These are phyloP conservation scores for Epinotia brunnichana DNA, from an alignment of 2,888 invertebrate genomes.

Conservation along the genomic window DNA sequence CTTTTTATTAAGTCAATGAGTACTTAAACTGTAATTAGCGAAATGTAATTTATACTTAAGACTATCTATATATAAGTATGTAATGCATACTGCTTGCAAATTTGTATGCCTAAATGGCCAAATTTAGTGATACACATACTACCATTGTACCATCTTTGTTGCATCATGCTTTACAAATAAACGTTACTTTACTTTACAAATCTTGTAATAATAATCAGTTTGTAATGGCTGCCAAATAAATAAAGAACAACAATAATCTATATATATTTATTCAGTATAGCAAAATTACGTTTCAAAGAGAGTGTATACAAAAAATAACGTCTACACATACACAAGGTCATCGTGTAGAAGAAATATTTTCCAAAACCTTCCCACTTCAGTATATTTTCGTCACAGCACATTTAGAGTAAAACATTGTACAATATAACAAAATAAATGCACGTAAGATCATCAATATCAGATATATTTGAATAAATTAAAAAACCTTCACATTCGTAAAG, in stretches of 20 bases:
- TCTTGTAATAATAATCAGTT: no score
- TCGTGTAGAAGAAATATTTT: conserved; percentile 43
- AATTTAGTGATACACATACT: no score
- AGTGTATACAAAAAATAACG: conserved; percentile 48
- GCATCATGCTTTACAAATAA: no score
- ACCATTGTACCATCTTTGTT: no score
- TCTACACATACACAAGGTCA: conserved; percentile 48
- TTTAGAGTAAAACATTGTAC: conserved; percentile 36
- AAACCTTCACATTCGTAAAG: conserved; percentile 9
- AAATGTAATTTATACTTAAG: no score
- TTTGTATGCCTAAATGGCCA: no score
- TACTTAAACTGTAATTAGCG: no score
- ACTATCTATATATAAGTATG: no score
- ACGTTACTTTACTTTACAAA: no score
- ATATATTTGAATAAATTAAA: conserved; percentile 28
- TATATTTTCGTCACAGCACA: conserved; percentile 43
- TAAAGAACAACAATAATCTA: conserved; percentile 15
- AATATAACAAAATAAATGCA: conserved; percentile 38
- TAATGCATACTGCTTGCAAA: no score
- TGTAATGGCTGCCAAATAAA: neutral
- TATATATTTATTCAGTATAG: conserved; percentile 46
- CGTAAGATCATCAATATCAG: no score
- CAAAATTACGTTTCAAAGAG: conserved; percentile 52
- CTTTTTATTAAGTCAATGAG: no score
- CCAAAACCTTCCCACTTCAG: conserved; percentile 38